Conservation (phyloP, 2,888 invertebrate species). For the Elegia similella region DNA sequence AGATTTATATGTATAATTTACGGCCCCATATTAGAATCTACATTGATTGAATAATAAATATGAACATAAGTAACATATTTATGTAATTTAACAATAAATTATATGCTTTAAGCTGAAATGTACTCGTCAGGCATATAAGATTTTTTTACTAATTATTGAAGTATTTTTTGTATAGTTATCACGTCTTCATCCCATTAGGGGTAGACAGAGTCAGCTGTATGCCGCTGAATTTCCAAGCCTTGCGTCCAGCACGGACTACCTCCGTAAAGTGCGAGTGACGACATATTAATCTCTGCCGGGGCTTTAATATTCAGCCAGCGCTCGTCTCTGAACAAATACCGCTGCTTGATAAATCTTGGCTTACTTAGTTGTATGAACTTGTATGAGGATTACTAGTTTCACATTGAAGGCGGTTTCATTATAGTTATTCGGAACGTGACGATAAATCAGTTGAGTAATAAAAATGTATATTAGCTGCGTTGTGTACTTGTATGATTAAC, state of each 20-base stretch:
- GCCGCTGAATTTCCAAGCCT: neutral
- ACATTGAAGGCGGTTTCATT: neutral
- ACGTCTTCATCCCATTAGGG: too few relatives aligned
- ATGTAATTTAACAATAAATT: too few relatives aligned
- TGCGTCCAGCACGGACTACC: constrained; percentile 27
- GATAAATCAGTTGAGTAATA: neutral
- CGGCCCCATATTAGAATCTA: too few relatives aligned
- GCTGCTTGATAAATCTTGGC: constrained; percentile 23
- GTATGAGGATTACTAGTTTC: neutral
- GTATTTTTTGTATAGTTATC: too few relatives aligned
- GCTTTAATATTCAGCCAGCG: constrained; percentile 48
- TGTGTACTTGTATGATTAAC: neutral
- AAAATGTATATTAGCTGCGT: neutral
- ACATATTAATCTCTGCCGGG: constrained; percentile 60
- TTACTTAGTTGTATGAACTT: constrained; percentile 9
- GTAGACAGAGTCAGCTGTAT: too few relatives aligned
- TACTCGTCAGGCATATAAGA: too few relatives aligned
- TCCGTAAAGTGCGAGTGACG: constrained; percentile 52
- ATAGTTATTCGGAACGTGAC: neutral
- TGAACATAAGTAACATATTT: too few relatives aligned
- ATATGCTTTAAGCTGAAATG: too few relatives aligned
- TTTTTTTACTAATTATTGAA: too few relatives aligned
- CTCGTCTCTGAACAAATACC: constrained; percentile 37
- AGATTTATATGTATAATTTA: too few relatives aligned
- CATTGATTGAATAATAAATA: too few relatives aligned